Evolutionary conservation across 1,140 invertebrate genomes (phyloP), one percentile per base, ranked within the genome.

Genomic region (Gerris buenoi): DNA sequence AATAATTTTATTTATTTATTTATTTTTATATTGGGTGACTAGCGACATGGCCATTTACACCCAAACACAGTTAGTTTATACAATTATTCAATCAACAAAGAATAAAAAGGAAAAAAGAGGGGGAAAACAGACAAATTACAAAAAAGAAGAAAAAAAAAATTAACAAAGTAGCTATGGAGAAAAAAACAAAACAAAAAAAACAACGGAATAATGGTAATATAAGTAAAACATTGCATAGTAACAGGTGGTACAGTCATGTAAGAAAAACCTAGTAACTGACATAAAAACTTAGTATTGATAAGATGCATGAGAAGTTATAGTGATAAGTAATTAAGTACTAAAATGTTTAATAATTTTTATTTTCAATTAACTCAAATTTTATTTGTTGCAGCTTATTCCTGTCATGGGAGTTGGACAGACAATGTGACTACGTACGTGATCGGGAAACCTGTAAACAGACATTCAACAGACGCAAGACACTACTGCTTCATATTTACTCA

Each of bases 321-420:
- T 46, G 33, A 10, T 46, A 46, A 46, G n/a, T 46, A 10, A 18
- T 46, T 46, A 46, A 46, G 18, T 10, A 46, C 18, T 18, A 46
- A 46, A 46, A 46, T 46, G 33, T 46, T 46, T 46, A 10, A 10
- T 46, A 5, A 46, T 46, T 10, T 10, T 46, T 46, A 46, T 5
- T 46, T 27, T 26, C 15, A 63, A 63, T 26, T 18, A 14, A 18
- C 13, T 26, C 14, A 26, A 63, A 63, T 68, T 27, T 66, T 62
- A 46, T 46, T 5, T 46, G 5, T 78, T 76, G 3, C 76, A 87
- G 86, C 80, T 33, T 87, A 85, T 74, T 79, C 79, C 2, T 87
- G 86, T 73, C 84, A 86, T 71, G 86, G 85, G 29, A 82, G 79
- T 63, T 87, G 85, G 85, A 77, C 82, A 70, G 85, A 86, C 68